A percentile compares a stretch with the other conserved stretches of the same genome.
Evolutionary conservation across 2,113 vertebrate genomes (phyloP).

Genomic region (Prunella fulvescens): DNA sequence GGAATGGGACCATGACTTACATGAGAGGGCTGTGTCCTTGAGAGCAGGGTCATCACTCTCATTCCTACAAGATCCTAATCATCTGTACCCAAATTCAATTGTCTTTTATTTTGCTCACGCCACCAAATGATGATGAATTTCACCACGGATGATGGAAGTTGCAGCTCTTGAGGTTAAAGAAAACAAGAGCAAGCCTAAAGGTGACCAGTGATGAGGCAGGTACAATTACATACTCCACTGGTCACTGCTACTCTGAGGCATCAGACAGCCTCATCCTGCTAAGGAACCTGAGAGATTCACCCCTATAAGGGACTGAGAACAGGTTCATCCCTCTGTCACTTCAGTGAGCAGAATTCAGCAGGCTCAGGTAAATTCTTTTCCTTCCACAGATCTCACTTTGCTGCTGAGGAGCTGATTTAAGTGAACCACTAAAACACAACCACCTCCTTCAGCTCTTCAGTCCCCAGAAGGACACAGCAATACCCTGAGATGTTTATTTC

Average conservation of each 20-base stretch:
- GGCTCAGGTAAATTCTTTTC: not conserved
- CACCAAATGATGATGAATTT: not conserved
- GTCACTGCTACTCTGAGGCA: not conserved
- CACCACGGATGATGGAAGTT: not conserved
- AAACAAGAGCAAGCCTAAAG: not conserved
- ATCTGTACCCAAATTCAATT: not conserved
- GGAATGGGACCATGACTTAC: not conserved
- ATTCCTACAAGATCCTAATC: not conserved
- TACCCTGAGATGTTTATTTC: not conserved
- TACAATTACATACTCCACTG: not conserved
- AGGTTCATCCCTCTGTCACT: not conserved
- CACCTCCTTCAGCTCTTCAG: not conserved
- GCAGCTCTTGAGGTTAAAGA: not conserved
- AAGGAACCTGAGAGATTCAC: not conserved
- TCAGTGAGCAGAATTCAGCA: not conserved
- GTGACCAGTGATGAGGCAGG: not conserved
- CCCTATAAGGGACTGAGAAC: not conserved
- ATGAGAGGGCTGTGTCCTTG: not conserved
- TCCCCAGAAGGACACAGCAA: not conserved
- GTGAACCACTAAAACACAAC: not conserved
- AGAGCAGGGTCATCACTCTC: not conserved
- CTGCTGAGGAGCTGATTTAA: not conserved
- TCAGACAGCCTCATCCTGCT: not conserved
- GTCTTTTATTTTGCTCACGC: accelerated
- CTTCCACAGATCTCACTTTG: not conserved